Conservation (phyloP, 1,140 invertebrate genomes). For the Probaryconus sp. region DNA sequence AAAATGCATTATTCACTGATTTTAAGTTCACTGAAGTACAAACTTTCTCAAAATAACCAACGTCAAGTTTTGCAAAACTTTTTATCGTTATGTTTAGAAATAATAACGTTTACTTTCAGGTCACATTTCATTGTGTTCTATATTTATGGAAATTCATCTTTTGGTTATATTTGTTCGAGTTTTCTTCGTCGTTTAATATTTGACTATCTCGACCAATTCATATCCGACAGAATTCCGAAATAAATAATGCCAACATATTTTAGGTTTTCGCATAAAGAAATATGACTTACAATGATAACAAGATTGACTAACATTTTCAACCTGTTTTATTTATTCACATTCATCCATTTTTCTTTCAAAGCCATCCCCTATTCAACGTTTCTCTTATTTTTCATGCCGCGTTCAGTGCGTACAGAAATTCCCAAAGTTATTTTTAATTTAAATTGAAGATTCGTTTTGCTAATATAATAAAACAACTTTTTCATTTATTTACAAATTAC, state of each 20-base stretch:
- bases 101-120: slow-evolving; percentile 34
- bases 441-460: not conserved
- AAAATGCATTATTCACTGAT: no score
- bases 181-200: slow-evolving; percentile 46
- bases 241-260: slow-evolving; percentile 36
- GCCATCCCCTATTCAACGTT: no score
- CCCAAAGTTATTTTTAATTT: no score
- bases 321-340: slow-evolving; percentile 24
- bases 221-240: slow-evolving; percentile 25
- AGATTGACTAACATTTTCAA: slow-evolving; percentile 8
- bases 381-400: no score
- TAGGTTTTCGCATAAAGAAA: slow-evolving; percentile 14
- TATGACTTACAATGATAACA: slow-evolving; percentile 9
- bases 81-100: slow-evolving; percentile 15
- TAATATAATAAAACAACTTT: not conserved
- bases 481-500: slow-evolving; percentile 14
- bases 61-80: not conserved
- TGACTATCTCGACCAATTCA: slow-evolving; percentile 36
- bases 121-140: slow-evolving; percentile 42
- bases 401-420: no score
- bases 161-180: slow-evolving; percentile 42
- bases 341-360: not conserved
- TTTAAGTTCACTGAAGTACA: no score
- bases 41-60: no score
- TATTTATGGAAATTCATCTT: slow-evolving; percentile 48